Base-by-base conservation (phyloP, 2,797 vertebrate species). In the Tenualosa ilisha region DNA sequence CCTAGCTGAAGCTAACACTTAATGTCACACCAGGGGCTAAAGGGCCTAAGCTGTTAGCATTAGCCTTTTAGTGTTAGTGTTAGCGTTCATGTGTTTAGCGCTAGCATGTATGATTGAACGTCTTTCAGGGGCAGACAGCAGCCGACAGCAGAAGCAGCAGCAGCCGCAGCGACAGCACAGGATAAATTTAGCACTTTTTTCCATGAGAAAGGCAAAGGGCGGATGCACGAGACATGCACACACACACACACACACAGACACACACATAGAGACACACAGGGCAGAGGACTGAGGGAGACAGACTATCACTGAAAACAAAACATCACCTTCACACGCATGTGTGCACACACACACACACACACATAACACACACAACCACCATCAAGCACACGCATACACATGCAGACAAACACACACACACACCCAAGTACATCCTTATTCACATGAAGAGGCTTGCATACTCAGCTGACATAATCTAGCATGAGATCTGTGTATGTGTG, bases 161-260 rank as follows among this genome's bases (percentile, higher is more conserved):
- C 93, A 93, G 93, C 94, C 93, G 92, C 91, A 91, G 92, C 93
- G 94, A 91, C 92, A 81, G 83, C 59, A 54, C 22, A 40, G 89
- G 92, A 95, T 96, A 96, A 93, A 94, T 94, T 93, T 96, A 96
- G 93, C 92, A 92, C 90, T 93, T 95, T 95, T 95, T 96, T 95
- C 95, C 94, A 94, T 85, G 84, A 81, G 68, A 43, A 37, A 75
- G 13, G 68, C 37, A 26, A 75, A 75, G 31, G 68, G 31, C 15
- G 68, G 68, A 17, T 31, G 5, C 31, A 15, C 31, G 31, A 31
- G 0, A 31, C 31, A 31, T 1, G 1, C 31, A 31, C 31, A 31
- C 31, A 31, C 31, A 31, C 31, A 31, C 31, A 31, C 31, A 31
- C 31, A 31, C 31, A 31, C 31, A 31, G 0, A 31, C 31, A 31